These are phyloP conservation scores for Emmelina monodactyla DNA, from an alignment of 2,888 invertebrate genomes.

Conservation along the genomic window DNA sequence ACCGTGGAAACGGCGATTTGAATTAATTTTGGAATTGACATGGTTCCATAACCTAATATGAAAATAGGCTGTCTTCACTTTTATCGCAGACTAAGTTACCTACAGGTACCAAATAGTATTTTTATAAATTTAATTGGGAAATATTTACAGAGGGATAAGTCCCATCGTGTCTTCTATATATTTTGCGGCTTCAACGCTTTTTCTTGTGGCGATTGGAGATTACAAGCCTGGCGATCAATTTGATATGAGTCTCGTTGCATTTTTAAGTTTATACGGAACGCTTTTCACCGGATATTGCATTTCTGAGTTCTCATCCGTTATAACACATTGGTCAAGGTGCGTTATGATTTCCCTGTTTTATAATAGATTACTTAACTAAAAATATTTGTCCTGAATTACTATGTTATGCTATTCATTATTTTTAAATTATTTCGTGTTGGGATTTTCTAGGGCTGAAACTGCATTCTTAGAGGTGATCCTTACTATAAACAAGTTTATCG, in stretches of 20 bases:
- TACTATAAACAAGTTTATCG: conserved; percentile 56
- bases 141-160: conserved; percentile 32
- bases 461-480: conserved; percentile 56
- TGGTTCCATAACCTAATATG: background rate
- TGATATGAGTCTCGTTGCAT: conserved; percentile 51
- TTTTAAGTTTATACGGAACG: conserved; percentile 54
- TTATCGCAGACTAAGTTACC: too few relatives aligned
- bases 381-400: too few relatives aligned
- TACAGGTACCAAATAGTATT: too few relatives aligned
- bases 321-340: conserved; percentile 55
- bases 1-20: too few relatives aligned
- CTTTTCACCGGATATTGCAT: conserved; percentile 56
- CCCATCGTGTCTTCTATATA: conserved; percentile 47
- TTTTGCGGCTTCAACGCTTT: conserved; percentile 46
- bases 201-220: conserved; percentile 58
- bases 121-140: too few relatives aligned
- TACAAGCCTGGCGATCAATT: conserved; percentile 45
- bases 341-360: too few relatives aligned
- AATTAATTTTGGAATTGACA: background rate
- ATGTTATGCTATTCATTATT: too few relatives aligned
- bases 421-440: too few relatives aligned
- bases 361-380: too few relatives aligned
- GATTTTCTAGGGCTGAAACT: conserved; percentile 43
- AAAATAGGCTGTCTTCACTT: too few relatives aligned
- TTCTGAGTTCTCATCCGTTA: conserved; percentile 57